phyloP scores from a whole-genome alignment of 2,797 vertebrate species.

The Typhlichthys eigenmanni region DNA sequence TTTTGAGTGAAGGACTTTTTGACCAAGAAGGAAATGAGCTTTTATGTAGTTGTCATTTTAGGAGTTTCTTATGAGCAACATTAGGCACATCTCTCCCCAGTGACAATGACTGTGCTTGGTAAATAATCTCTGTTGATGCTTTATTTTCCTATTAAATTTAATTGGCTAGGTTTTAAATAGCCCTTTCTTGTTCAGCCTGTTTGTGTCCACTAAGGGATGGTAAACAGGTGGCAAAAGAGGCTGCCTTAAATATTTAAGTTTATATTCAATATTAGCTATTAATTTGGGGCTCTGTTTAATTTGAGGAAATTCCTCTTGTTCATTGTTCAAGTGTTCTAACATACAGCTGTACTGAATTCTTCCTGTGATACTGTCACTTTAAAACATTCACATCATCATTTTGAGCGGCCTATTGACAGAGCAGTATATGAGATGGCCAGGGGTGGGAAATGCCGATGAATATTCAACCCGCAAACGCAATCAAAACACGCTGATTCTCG shows the following conservation, averaged over 20 bases:
- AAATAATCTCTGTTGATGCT: constrained; percentile 14
- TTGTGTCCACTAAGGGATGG: constrained; percentile 21
- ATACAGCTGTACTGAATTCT: too few relatives aligned
- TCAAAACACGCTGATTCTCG: constrained; percentile 38
- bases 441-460: constrained; percentile 36
- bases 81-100: constrained; percentile 20
- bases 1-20: constrained; percentile 2
- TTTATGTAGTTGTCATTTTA: neutral
- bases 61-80: neutral
- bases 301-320: too few relatives aligned
- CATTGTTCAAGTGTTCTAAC: too few relatives aligned
- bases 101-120: neutral
- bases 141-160: constrained; percentile 34
- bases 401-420: too few relatives aligned
- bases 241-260: constrained; percentile 17
- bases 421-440: constrained; percentile 15
- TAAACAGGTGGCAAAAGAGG: constrained; percentile 21
- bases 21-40: constrained; percentile 1
- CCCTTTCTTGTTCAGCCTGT: constrained; percentile 22
- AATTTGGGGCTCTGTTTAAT: constrained; percentile 7
- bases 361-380: too few relatives aligned
- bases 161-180: constrained; percentile 10
- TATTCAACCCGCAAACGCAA: constrained; percentile 41
- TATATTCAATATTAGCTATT: constrained; percentile 16
- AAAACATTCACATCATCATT: too few relatives aligned